Conservation (phyloP, 2,113 vertebrate genomes). For the human region DNA sequence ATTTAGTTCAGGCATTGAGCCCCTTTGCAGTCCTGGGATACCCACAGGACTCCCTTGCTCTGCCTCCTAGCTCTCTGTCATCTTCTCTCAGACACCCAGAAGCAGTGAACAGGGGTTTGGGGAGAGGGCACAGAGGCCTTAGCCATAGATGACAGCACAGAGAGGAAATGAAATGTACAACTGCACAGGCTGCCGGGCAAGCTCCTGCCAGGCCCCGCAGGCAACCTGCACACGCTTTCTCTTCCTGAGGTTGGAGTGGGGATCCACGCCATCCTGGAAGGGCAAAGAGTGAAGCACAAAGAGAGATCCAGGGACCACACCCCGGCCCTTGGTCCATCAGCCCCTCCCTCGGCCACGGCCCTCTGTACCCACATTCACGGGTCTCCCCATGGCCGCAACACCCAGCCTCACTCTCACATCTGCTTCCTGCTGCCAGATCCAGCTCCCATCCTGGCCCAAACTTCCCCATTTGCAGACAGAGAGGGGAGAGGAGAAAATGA, state of each 20-base stretch:
- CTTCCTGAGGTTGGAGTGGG: not conserved
- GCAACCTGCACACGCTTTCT: fast-evolving
- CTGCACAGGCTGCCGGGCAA: not conserved
- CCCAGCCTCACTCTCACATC: not conserved
- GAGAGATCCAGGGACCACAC: not conserved
- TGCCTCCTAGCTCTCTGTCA: not conserved
- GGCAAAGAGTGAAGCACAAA: not conserved
- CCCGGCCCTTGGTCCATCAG: not conserved
- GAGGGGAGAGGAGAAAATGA: not conserved
- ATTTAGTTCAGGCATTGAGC: not conserved
- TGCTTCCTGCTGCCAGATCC: not conserved
- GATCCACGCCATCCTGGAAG: not conserved
- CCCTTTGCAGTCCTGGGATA: not conserved
- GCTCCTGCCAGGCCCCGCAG: not conserved
- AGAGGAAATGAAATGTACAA: not conserved
- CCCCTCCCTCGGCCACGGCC: not conserved
- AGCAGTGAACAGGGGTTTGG: not conserved
- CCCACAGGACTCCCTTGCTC: not conserved
- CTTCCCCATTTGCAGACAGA: not conserved
- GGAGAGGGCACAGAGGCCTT: not conserved
- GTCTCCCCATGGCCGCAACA: fast-evolving
- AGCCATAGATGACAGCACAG: not conserved
- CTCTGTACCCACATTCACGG: not conserved
- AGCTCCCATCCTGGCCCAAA: not conserved
- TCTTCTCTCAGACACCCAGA: not conserved